These are phyloP conservation scores for Aspidiotus destructor DNA, from an alignment of 2,888 invertebrate species.

Conservation along the genomic window DNA sequence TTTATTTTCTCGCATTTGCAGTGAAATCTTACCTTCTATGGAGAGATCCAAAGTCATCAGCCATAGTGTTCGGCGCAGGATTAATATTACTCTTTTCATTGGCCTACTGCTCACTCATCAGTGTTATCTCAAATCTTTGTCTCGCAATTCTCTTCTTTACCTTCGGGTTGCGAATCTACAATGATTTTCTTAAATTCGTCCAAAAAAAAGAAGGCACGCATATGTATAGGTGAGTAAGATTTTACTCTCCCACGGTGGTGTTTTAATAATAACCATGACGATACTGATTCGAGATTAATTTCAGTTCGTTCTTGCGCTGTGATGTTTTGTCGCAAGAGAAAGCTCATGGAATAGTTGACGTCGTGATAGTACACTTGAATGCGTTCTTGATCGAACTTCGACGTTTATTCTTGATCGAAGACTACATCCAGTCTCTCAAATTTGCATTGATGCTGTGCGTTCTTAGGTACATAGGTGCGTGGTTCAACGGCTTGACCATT, in stretches of 20 bases:
- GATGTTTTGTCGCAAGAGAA: constrained; percentile 86
- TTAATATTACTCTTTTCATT: constrained; percentile 83
- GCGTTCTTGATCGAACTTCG: constrained; percentile 72
- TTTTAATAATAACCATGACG: neutral
- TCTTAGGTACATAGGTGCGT: constrained; percentile 93
- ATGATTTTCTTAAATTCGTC: constrained; percentile 85
- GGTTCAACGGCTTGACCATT: constrained; percentile 99
- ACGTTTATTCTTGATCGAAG: constrained; percentile 90
- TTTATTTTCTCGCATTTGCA: constrained; percentile 45
- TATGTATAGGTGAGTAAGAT: constrained; percentile 83
- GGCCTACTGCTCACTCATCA: constrained; percentile 89
- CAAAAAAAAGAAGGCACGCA: constrained; percentile 95
- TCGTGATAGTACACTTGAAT: constrained; percentile 78
- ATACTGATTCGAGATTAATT: neutral
- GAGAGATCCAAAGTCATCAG: constrained; percentile 91
- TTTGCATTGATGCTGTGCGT: constrained; percentile 93
- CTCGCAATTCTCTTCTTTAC: constrained; percentile 76
- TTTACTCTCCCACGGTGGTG: neutral
- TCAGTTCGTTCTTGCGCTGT: constrained; percentile 34
- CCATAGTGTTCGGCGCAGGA: constrained; percentile 82
- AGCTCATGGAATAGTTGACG: constrained; percentile 77
- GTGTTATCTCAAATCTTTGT: constrained; percentile 86
- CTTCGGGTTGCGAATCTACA: constrained; percentile 90
- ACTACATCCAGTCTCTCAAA: constrained; percentile 89
- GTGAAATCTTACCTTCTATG: constrained; percentile 96